Conservation (phyloP, 2,113 vertebrate species). For the Strix aluco region DNA sequence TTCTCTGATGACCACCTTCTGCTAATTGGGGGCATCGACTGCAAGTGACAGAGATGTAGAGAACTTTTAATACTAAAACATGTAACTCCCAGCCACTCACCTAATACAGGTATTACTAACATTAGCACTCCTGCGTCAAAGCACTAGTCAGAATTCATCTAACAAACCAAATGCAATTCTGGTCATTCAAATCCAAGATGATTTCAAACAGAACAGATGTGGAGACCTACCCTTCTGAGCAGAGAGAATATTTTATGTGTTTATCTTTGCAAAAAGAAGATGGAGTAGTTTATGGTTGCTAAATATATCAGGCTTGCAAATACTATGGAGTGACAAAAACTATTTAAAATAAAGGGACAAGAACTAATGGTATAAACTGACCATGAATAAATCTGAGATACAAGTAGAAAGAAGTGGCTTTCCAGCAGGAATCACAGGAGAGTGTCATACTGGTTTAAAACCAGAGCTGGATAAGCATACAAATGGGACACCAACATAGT, state of each 20-base stretch:
- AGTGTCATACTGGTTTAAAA: background rate
- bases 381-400: background rate
- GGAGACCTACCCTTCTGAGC: background rate
- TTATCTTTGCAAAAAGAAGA: background rate
- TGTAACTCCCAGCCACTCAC: background rate
- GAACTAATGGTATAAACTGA: background rate
- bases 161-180: background rate
- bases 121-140: background rate
- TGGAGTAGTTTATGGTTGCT: background rate
- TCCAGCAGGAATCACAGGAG: background rate
- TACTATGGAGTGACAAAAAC: background rate
- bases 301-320: background rate
- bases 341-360: background rate
- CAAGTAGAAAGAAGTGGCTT: background rate
- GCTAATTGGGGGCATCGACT: background rate
- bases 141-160: background rate
- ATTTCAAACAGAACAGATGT: background rate
- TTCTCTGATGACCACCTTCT: background rate
- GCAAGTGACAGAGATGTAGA: background rate
- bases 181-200: background rate
- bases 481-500: background rate
- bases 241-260: background rate
- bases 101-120: background rate
- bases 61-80: background rate
- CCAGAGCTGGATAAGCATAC: background rate